Percentiles rank a stretch among this genome's conserved stretches.
Conservation (phyloP, 2,797 vertebrate genomes). For the Loriculus beryllinus region DNA sequence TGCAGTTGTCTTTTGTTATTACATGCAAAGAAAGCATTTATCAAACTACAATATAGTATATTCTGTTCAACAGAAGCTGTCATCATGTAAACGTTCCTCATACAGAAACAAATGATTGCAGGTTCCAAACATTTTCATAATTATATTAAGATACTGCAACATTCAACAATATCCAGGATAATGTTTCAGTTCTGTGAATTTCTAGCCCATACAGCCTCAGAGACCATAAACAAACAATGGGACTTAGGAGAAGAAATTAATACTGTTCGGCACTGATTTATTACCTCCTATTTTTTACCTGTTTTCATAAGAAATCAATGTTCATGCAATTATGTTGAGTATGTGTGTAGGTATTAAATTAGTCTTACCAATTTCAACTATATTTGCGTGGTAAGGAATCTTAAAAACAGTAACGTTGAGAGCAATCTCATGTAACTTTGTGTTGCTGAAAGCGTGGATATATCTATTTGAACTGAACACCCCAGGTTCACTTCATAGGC, state of each 20-base stretch:
- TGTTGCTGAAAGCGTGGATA: not conserved
- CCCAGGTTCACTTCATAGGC: not conserved
- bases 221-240: conserved; percentile 25
- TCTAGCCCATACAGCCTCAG: not conserved
- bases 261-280: conserved; percentile 44
- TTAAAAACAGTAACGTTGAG: not conserved
- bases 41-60: not conserved
- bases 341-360: conserved; percentile 32
- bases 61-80: not conserved
- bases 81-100: not conserved
- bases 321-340: not conserved
- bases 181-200: not conserved
- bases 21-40: not conserved
- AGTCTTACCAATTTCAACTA: conserved; percentile 2
- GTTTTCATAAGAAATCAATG: conserved; percentile 42
- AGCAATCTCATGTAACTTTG: not conserved
- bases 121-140: not conserved
- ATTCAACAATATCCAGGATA: not conserved
- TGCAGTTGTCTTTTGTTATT: not conserved
- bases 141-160: not conserved
- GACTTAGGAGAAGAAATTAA: conserved; percentile 11
- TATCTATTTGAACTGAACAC: not conserved
- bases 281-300: conserved; percentile 57
- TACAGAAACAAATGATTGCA: not conserved
- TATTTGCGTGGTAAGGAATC: not conserved